Evolutionary conservation across 1,140 invertebrate genomes (phyloP).

Genomic region (Sesamia nonagrioides): DNA sequence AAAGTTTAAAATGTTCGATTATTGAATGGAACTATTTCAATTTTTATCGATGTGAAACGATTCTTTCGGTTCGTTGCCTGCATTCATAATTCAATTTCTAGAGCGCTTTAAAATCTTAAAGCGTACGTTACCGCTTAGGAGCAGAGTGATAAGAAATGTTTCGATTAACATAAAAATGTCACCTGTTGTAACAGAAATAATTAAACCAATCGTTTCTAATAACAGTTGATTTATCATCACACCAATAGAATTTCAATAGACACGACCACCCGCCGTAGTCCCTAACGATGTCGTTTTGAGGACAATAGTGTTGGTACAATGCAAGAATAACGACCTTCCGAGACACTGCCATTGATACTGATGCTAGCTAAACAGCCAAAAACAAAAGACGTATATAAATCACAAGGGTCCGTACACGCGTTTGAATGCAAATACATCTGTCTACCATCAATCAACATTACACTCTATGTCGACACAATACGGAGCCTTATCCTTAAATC

Average conservation of each 20-base stretch:
- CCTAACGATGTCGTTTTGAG: slow-evolving; percentile 84
- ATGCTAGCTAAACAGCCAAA: slow-evolving; percentile 82
- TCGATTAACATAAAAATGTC: slow-evolving; percentile 66
- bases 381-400: slow-evolving; percentile 86
- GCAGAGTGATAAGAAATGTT: slow-evolving; percentile 20
- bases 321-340: slow-evolving; percentile 83
- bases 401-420: slow-evolving; percentile 72
- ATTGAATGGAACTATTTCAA: slow-evolving; percentile 54
- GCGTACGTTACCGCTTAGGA: background rate
- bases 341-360: slow-evolving; percentile 80
- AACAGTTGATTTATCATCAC: slow-evolving; percentile 79
- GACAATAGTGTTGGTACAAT: slow-evolving; percentile 83
- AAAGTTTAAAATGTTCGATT: slow-evolving; percentile 45
- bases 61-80: background rate
- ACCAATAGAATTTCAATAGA: slow-evolving; percentile 82
- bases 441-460: slow-evolving; percentile 29
- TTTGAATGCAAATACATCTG: slow-evolving; percentile 66
- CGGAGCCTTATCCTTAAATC: slow-evolving; percentile 31
- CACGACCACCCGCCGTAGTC: slow-evolving; percentile 83
- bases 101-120: slow-evolving; percentile 4
- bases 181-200: slow-evolving; percentile 68
- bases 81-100: slow-evolving; percentile 33
- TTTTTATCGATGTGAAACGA: slow-evolving; percentile 37
- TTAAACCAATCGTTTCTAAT: slow-evolving; percentile 69
- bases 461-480: slow-evolving; percentile 50